Percentiles rank a stretch among this genome's conserved stretches.
These are phyloP conservation scores for Cerastoderma edule DNA, from an alignment of 2,888 invertebrate species.

Conservation along the genomic window DNA sequence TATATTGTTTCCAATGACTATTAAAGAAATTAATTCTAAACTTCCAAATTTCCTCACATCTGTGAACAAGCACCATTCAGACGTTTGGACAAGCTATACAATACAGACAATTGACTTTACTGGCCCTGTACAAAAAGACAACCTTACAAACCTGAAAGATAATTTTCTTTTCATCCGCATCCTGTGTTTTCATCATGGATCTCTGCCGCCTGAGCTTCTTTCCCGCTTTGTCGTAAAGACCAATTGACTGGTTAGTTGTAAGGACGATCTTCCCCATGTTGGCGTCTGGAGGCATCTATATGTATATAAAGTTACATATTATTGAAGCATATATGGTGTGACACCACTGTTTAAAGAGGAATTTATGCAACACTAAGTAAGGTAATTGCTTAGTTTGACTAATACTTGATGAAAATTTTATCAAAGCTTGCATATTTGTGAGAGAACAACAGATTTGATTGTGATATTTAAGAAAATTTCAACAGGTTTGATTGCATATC, in stretches of 20 bases:
- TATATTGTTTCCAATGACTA: too few species aligned
- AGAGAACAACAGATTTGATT: too few species aligned
- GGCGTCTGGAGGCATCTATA: slow-evolving; percentile 70
- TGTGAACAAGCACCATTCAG: too few species aligned
- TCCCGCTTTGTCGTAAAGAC: slow-evolving; percentile 64
- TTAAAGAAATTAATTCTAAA: too few species aligned
- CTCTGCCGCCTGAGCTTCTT: slow-evolving; percentile 60
- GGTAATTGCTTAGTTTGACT: too few species aligned
- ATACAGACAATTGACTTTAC: background rate
- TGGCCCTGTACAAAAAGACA: background rate
- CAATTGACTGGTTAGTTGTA: slow-evolving; percentile 59
- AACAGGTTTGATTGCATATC: background rate
- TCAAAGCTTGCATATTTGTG: too few species aligned
- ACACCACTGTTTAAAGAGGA: too few species aligned
- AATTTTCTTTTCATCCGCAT: slow-evolving; percentile 76
- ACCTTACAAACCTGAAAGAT: slow-evolving; percentile 74
- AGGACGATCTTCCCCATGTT: slow-evolving; percentile 66
- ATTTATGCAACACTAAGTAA: too few species aligned
- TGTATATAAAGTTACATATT: background rate
- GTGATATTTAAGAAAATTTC: background rate
- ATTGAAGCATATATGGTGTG: too few species aligned
- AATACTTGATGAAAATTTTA: too few species aligned
- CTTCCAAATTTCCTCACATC: too few species aligned
- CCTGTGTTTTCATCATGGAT: slow-evolving; percentile 77
- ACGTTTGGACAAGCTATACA: too few species aligned